Conservation (phyloP, 1,140 invertebrate species). For the Hestina assimilis region DNA sequence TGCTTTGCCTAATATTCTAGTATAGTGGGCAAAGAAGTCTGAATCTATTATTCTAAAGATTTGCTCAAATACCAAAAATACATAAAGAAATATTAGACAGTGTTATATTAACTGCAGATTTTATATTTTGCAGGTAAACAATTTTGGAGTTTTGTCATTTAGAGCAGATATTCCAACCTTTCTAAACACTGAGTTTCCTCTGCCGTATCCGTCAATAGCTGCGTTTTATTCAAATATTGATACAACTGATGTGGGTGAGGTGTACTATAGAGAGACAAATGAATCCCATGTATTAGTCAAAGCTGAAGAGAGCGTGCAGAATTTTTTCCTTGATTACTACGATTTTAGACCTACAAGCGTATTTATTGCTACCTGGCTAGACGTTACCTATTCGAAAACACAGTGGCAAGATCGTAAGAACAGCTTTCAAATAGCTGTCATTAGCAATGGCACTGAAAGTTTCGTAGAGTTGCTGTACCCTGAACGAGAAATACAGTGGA, state of each 20-base stretch:
- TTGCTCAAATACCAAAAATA: too few species aligned
- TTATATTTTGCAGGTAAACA: slow-evolving; percentile 87
- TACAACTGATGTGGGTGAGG: slow-evolving; percentile 83
- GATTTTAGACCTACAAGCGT: slow-evolving; percentile 82
- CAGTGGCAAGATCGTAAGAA: slow-evolving; percentile 78
- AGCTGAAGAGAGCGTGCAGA: slow-evolving; percentile 83
- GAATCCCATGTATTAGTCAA: slow-evolving; percentile 81
- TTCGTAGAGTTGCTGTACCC: slow-evolving; percentile 93
- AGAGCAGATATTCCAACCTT: slow-evolving; percentile 90
- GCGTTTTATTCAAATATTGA: slow-evolving; percentile 96
- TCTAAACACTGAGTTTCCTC: slow-evolving; percentile 92
- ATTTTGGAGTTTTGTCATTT: slow-evolving; percentile 95
- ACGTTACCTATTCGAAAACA: slow-evolving; percentile 80
- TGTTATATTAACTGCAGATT: too few species aligned
- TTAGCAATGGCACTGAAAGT: slow-evolving; percentile 88
- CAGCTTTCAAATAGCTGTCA: slow-evolving; percentile 90
- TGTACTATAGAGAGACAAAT: slow-evolving; percentile 89
- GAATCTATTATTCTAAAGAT: too few species aligned
- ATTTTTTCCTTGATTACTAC: slow-evolving; percentile 83
- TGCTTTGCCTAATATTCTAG: too few species aligned
- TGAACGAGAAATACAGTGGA: slow-evolving; percentile 93
- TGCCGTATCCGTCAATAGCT: slow-evolving; percentile 93
- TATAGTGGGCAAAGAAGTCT: too few species aligned
- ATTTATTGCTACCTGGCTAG: slow-evolving; percentile 87
- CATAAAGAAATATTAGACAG: too few species aligned